Conservation (phyloP, 2,113 vertebrate species). For the Neodon shergylaensis region DNA sequence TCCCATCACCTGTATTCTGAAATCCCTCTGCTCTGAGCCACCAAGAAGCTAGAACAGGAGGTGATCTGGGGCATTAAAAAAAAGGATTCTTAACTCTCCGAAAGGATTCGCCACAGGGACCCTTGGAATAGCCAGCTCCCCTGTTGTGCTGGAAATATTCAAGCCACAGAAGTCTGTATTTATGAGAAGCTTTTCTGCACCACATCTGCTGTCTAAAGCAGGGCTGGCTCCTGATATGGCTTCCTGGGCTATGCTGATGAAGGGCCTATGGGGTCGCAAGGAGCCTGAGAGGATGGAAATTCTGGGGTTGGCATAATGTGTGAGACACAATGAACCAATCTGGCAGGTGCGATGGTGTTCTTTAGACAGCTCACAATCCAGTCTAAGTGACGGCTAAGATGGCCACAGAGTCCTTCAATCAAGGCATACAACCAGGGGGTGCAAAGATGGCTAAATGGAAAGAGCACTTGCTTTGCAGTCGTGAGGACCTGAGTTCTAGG, state of each 20-base stretch:
- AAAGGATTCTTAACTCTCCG: conserved; percentile 55
- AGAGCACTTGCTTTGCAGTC: not conserved
- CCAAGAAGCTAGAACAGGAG: conserved; percentile 34
- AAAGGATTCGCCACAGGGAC: conserved; percentile 58
- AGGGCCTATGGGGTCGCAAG: not conserved
- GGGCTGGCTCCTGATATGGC: not conserved
- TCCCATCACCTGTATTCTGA: conserved; percentile 38
- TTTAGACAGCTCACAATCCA: not conserved
- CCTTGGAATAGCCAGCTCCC: conserved; percentile 66
- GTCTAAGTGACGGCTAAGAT: not conserved
- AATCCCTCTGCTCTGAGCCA: conserved; percentile 61
- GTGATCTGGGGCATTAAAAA: conserved; percentile 58
- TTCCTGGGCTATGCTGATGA: not conserved
- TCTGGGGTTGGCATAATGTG: not conserved
- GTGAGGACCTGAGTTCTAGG: not conserved
- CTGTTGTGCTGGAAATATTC: conserved; percentile 73
- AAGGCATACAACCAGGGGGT: not conserved
- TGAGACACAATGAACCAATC: not conserved
- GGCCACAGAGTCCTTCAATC: not conserved
- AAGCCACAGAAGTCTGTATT: conserved; percentile 63
- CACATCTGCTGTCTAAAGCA: conserved; percentile 34
- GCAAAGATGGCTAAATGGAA: not conserved
- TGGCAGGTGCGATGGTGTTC: not conserved
- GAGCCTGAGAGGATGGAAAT: not conserved
- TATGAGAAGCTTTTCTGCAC: conserved; percentile 53